Evolutionary conservation across 2,113 vertebrate genomes (phyloP).

Genomic region (Ovis canadensis): DNA sequence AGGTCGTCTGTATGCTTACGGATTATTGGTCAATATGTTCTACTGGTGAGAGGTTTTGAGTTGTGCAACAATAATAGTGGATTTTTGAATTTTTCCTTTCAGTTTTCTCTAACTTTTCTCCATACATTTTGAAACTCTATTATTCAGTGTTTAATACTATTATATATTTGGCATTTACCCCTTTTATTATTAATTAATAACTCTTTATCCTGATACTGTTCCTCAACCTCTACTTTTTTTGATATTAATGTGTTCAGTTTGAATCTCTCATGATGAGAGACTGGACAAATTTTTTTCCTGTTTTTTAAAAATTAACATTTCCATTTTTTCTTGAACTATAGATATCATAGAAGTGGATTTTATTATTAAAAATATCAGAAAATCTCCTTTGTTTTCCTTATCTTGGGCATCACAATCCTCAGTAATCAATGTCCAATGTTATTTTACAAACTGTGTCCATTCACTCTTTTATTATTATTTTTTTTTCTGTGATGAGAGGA

Average conservation of each 20-base stretch:
- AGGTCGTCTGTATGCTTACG: background rate
- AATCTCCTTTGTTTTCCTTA: background rate
- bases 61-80: background rate
- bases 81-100: background rate
- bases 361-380: background rate
- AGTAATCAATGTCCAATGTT: background rate
- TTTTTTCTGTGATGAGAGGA: background rate
- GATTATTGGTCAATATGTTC: background rate
- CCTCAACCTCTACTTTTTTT: background rate
- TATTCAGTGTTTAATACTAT: background rate
- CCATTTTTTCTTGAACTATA: background rate
- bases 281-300: background rate
- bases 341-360: background rate
- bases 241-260: background rate
- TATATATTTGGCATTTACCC: background rate
- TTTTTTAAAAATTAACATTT: background rate
- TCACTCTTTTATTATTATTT: background rate
- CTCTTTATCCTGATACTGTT: background rate
- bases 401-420: background rate
- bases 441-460: background rate
- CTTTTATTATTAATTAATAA: background rate
- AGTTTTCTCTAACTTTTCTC: background rate
- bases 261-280: background rate
- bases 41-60: background rate
- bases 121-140: background rate